Evolutionary conservation across 2,888 invertebrate species (phyloP), one percentile per base, ranked within the genome.

Genomic region (Trissonchulus latispiculum): DNA sequence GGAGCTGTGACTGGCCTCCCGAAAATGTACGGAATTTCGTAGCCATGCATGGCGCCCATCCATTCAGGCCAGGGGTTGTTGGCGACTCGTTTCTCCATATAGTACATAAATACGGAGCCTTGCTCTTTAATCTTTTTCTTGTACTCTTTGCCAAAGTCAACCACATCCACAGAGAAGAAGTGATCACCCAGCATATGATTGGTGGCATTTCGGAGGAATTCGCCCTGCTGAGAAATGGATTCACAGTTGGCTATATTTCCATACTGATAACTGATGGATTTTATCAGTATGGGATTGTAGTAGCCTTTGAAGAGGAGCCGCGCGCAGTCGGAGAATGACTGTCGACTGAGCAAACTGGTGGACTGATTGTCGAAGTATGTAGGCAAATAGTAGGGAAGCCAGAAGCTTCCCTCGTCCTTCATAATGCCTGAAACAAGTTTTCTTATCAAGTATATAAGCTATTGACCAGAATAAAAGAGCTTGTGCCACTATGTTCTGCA

Each of bases 31-130:
- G 93, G 93, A 82, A 97, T 94, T 86, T 97, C 97, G 82, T 97
- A 96, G 0, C 93, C 97, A 80, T 97, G 97, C 89, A 97, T 90
- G 76, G 95, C 95, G 0, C 97, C 97, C 95, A 96, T 96, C 96
- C 97, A 97, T 82, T 92, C 90, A 35, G 95, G 96, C 97, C 97
- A 97, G 61, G 93, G 88, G 81, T 91, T 91, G 76, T 88, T 88
- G 81, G 89, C 87, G 77, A 91, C 91, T 77, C 92, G 89, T 82
- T 94, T 92, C 80, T 90, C 91, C 84, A 90, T 94, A 83, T 92
- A 91, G 85, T 95, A 95, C n/a, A 33, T 15, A 36, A 35, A 68
- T 15, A 68, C 33, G 23, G 48, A 48, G 23, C 8, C 8, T 48
- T 48, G 48, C n/a, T n/a, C n/a, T n/a, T n/a, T n/a, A n/a, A n/a